A percentile compares a stretch with the other conserved stretches of the same genome.
These are phyloP conservation scores for Pogonus chalceus DNA, from an alignment of 1,140 invertebrate species.

Conservation along the genomic window DNA sequence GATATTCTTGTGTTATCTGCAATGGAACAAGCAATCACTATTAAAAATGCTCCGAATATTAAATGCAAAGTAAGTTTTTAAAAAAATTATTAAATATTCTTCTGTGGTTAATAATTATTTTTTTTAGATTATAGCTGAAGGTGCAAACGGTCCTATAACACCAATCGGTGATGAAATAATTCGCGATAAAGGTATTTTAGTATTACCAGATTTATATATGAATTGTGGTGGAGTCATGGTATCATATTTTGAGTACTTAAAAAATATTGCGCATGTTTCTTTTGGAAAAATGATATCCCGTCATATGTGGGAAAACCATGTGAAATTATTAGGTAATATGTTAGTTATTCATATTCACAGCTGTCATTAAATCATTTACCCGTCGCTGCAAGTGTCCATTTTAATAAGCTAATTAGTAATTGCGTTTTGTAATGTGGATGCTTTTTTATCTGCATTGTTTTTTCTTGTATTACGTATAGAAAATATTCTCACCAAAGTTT, in stretches of 20 bases:
- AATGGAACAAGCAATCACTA: conserved; percentile 69
- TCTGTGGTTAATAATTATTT: neutral
- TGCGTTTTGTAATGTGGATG: no score
- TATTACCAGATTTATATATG: conserved; percentile 74
- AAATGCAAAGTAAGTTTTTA: conserved; percentile 57
- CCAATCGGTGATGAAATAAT: conserved; percentile 71
- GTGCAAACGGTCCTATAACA: conserved; percentile 82
- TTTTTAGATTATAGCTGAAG: conserved; percentile 50
- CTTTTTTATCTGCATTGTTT: no score
- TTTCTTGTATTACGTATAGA: no score
- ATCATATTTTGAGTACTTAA: conserved; percentile 87
- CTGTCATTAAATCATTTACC: no score
- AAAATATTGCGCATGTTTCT: conserved; percentile 84
- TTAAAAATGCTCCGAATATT: conserved; percentile 62
- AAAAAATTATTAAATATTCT: neutral
- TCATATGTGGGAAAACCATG: conserved; percentile 72
- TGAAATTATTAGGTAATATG: conserved; percentile 45
- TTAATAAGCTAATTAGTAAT: no score
- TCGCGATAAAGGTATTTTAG: conserved; percentile 57
- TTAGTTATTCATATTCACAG: neutral
- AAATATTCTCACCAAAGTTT: no score
- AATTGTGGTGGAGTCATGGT: conserved; percentile 90
- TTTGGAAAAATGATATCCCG: conserved; percentile 69
- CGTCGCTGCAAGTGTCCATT: neutral
- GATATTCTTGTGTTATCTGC: conserved; percentile 84